Percentiles rank a stretch among this genome's conserved stretches.
Evolutionary conservation across 2,797 vertebrate genomes (phyloP).

Genomic region (Poeciliopsis gracilis): DNA sequence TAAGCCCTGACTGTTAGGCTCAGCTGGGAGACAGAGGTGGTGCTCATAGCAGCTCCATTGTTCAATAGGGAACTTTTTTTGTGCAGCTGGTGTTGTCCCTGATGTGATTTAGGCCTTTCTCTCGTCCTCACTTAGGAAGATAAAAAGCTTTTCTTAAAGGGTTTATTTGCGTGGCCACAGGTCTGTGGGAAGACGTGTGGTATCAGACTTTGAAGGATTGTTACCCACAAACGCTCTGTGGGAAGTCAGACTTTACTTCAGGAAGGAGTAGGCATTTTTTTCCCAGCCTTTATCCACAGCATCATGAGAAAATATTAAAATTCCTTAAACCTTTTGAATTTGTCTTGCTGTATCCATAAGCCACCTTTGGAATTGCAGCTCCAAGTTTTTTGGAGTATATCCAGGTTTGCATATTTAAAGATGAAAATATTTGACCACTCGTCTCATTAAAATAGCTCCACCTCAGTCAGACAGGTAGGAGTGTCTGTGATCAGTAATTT

Average conservation of each 20-base stretch:
- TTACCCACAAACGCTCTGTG: constrained; percentile 1
- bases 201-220: constrained; percentile 14
- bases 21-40: constrained; percentile 79
- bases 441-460: background rate
- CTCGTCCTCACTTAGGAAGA: constrained; percentile 73
- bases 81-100: constrained; percentile 76
- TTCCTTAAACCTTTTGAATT: background rate
- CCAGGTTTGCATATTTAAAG: background rate
- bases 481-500: background rate
- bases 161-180: constrained; percentile 39
- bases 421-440: background rate
- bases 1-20: constrained; percentile 70
- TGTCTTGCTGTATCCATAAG: background rate
- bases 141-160: constrained; percentile 67
- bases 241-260: constrained; percentile 22
- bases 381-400: background rate
- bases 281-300: background rate
- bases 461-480: background rate
- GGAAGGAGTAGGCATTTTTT: background rate
- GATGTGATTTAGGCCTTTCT: constrained; percentile 76
- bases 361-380: background rate
- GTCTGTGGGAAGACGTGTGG: constrained; percentile 37
- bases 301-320: background rate
- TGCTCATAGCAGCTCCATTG: constrained; percentile 72
- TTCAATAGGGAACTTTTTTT: constrained; percentile 77